phyloP scores from a whole-genome alignment of 2,797 vertebrate species.

The Gallinago stenura region DNA sequence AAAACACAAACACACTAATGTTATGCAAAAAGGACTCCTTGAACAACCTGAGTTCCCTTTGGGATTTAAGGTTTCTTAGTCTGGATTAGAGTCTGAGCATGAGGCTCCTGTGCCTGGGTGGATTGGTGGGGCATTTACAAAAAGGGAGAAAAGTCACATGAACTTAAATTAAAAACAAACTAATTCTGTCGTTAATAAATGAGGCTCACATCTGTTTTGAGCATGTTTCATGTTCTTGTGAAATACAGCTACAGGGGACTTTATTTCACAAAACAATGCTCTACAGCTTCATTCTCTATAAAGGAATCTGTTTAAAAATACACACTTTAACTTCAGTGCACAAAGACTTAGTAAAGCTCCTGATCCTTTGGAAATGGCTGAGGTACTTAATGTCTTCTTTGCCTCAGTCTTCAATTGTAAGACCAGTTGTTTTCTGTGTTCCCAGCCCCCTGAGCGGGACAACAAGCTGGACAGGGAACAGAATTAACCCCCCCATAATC shows the following conservation, averaged over 20 bases:
- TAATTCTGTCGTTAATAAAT: neutral
- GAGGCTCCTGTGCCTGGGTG: neutral
- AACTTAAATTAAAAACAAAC: slow-evolving; percentile 37
- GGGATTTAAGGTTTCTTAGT: neutral
- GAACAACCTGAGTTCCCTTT: neutral
- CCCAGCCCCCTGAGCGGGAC: neutral
- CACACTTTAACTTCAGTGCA: neutral
- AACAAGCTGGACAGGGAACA: neutral
- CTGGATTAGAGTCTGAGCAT: neutral
- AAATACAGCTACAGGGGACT: slow-evolving; percentile 47
- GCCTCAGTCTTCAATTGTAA: neutral
- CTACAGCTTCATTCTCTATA: neutral
- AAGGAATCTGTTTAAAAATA: neutral
- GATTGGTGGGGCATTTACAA: neutral
- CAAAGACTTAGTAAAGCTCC: neutral
- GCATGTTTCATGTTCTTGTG: slow-evolving; percentile 4
- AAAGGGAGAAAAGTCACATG: neutral
- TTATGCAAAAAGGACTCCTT: neutral
- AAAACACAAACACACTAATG: neutral
- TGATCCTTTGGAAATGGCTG: fast-evolving
- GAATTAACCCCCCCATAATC: neutral
- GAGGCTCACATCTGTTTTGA: slow-evolving; percentile 35
- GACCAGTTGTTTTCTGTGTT: neutral
- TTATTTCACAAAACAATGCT: slow-evolving; percentile 31
- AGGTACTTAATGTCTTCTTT: neutral